Evolutionary conservation across 2,797 vertebrate genomes (phyloP).

Genomic region (Enteromius treurensis): DNA sequence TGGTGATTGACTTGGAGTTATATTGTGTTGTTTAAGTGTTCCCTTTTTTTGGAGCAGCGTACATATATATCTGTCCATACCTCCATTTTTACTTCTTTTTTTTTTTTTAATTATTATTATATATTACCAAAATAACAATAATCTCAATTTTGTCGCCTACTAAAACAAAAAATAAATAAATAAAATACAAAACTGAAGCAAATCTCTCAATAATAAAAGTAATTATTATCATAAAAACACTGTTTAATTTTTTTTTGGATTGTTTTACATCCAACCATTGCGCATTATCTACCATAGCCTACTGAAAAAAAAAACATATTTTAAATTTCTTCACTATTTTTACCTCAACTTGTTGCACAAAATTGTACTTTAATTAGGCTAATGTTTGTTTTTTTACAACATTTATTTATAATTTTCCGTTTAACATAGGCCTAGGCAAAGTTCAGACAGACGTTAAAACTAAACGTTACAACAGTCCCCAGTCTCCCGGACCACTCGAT

Average conservation of each 20-base stretch:
- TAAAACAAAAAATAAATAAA: neutral
- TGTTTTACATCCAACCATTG: neutral
- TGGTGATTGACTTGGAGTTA: too few species aligned
- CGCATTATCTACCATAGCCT: neutral
- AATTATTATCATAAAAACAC: neutral
- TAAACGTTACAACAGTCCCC: neutral
- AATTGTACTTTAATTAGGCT: too few species aligned
- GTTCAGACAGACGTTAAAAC: neutral
- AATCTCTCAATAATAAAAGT: neutral
- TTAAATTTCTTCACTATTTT: neutral
- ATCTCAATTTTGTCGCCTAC: neutral
- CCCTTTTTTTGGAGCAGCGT: too few species aligned
- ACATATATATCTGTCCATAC: neutral
- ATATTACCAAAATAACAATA: neutral
- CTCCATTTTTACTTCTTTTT: neutral
- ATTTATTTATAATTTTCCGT: too few species aligned
- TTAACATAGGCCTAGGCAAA: too few species aligned
- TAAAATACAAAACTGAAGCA: neutral
- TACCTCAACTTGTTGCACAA: neutral
- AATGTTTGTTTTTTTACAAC: too few species aligned
- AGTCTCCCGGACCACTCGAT: neutral
- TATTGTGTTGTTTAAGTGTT: too few species aligned
- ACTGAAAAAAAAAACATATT: neutral
- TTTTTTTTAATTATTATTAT: too few species aligned
- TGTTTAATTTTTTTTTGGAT: neutral